Evolutionary conservation across 2,888 invertebrate genomes (phyloP), one percentile per base, ranked within the genome.

Genomic region (Hypselothyrea guttata): DNA sequence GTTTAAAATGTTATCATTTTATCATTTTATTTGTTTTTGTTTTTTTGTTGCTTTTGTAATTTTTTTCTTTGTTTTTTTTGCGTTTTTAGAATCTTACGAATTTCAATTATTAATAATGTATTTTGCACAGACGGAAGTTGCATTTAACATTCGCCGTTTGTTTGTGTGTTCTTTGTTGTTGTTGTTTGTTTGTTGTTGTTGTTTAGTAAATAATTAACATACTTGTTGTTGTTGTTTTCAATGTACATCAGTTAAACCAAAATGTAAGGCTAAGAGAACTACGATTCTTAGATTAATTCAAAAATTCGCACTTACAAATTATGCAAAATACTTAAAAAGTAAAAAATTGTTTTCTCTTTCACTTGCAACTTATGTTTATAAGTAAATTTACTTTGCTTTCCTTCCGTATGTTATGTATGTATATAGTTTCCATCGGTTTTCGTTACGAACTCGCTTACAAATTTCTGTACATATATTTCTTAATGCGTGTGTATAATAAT

Each of bases 161-260:
- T 70, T 34, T 60, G 30, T 49, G 22, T 59, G 37, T 51, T 52
- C 46, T 46, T 49, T 53, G 40, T 45, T 34, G 52, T 65, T 41
- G 27, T 44, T 4, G 22, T 22, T n/a, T n/a, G n/a, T n/a, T n/a
- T n/a, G n/a, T n/a, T n/a, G n/a, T n/a, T n/a, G n/a, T n/a, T n/a
- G n/a, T 75, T 82, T 77, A 78, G 78, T 77, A 77, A 82, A 77
- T 82, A 77, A 75, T 77, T 77, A 79, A 78, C 79, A 69, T 83
- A 74, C 22, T 22, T 5, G 22, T 37, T 37, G 71, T 83, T 64
- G 82, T 22, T 5, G 22, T 37, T 37, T 74, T 83, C 62, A 77
- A 78, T 76, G 74, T 82, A 82, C 82, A 82, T 78, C 78, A 82
- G 78, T 82, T 78, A 64, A 82, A 77, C 75, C 75, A 79, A 78